Evolutionary conservation across 1,140 invertebrate genomes (phyloP).

Genomic region (Drosophila arawakana): DNA sequence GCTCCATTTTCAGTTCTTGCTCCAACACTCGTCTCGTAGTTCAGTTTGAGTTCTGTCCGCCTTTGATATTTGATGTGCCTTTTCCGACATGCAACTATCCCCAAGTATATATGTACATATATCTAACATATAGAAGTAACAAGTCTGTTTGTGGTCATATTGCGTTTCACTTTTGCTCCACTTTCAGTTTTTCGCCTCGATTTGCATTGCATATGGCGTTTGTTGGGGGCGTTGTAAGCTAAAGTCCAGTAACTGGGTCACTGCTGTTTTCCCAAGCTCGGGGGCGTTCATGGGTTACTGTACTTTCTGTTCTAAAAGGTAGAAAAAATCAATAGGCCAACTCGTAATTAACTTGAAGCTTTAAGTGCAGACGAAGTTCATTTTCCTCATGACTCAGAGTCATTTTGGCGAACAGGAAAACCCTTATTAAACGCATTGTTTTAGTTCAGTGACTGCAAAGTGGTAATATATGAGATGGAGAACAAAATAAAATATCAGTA

Average conservation of each 20-base stretch:
- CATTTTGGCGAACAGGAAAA: slow-evolving; percentile 29
- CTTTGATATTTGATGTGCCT: slow-evolving; percentile 59
- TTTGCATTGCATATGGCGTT: slow-evolving; percentile 58
- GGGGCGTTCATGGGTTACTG: slow-evolving; percentile 63
- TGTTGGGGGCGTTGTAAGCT: slow-evolving; percentile 53
- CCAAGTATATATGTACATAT: background rate
- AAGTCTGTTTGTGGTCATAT: slow-evolving; percentile 71
- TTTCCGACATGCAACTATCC: slow-evolving; percentile 34
- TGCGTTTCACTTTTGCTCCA: slow-evolving; percentile 78
- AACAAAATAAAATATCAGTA: background rate
- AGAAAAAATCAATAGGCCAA: slow-evolving; percentile 60
- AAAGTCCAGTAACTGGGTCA: slow-evolving; percentile 60
- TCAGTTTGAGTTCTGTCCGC: slow-evolving; percentile 9
- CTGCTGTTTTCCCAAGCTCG: slow-evolving; percentile 44
- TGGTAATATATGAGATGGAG: background rate
- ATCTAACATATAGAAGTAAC: background rate
- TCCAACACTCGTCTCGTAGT: background rate
- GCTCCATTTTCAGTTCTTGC: background rate
- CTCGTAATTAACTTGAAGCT: slow-evolving; percentile 64
- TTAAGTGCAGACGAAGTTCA: slow-evolving; percentile 62
- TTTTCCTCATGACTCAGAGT: slow-evolving; percentile 23
- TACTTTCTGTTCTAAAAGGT: slow-evolving; percentile 45
- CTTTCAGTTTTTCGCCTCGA: slow-evolving; percentile 59
- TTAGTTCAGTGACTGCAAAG: background rate
- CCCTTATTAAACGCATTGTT: slow-evolving; percentile 18